These are phyloP conservation scores for Hemibagrus guttatus DNA, from an alignment of 2,797 vertebrate genomes.

Conservation along the genomic window DNA sequence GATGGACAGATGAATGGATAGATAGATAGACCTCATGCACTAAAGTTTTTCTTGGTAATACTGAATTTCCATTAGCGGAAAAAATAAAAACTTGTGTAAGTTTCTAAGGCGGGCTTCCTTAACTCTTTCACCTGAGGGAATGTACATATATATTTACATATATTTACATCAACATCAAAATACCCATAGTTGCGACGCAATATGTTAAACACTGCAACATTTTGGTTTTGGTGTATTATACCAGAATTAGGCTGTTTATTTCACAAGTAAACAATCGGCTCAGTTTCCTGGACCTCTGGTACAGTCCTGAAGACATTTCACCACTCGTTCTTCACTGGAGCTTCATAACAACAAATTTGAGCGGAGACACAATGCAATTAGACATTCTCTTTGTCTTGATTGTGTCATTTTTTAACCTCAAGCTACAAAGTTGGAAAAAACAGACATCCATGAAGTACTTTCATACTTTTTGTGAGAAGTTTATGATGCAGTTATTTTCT, in stretches of 20 bases:
- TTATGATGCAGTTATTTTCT: not conserved
- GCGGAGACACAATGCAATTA: not conserved
- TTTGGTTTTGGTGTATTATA: not conserved
- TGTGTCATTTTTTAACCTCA: not conserved
- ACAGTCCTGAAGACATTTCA: not conserved
- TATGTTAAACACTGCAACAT: not conserved
- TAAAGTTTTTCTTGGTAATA: not conserved
- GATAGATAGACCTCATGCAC: too few relatives aligned
- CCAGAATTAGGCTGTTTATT: not conserved
- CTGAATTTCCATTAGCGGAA: not conserved
- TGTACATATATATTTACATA: conserved; percentile 10
- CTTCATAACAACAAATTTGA: not conserved
- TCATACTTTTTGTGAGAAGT: not conserved
- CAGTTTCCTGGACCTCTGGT: not conserved
- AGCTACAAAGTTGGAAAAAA: not conserved
- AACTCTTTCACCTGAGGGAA: not conserved
- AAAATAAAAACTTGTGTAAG: not conserved
- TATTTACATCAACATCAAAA: not conserved
- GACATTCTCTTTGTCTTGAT: not conserved
- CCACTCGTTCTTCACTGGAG: not conserved
- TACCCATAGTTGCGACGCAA: not conserved
- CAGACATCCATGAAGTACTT: not conserved
- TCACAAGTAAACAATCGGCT: not conserved
- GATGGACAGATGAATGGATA: too few relatives aligned
- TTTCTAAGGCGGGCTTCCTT: not conserved